Percentiles rank a stretch among this genome's conserved stretches.
These are phyloP conservation scores for Danaus plexippus DNA, from an alignment of 1,140 invertebrate species.

Conservation along the genomic window DNA sequence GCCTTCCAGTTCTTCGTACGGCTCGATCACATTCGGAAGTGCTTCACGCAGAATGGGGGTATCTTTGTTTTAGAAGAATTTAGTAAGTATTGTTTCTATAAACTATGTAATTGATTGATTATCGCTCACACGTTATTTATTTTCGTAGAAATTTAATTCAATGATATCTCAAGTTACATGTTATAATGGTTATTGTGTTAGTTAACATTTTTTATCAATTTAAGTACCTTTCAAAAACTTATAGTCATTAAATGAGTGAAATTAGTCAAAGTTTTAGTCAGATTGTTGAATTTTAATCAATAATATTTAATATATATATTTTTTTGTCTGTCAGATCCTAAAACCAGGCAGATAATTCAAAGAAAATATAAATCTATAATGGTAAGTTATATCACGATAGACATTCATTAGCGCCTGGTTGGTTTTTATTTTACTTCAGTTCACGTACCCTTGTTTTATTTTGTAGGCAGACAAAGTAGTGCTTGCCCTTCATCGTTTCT, in stretches of 20 bases:
- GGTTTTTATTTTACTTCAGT: constrained; percentile 34
- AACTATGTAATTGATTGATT: too few relatives aligned
- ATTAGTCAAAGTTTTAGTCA: too few relatives aligned
- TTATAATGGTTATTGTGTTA: too few relatives aligned
- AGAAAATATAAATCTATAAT: constrained; percentile 98
- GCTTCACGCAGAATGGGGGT: constrained; percentile 98
- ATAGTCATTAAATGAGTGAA: too few relatives aligned
- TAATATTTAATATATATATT: constrained; percentile 9
- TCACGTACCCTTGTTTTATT: constrained; percentile 46
- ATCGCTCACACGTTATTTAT: too few relatives aligned
- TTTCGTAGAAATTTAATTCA: too few relatives aligned
- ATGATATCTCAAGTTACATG: too few relatives aligned
- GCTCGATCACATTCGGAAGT: constrained; percentile 98
- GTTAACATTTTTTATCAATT: too few relatives aligned
- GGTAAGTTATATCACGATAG: constrained; percentile 78
- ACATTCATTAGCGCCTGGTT: constrained; percentile 14
- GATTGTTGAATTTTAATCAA: too few relatives aligned
- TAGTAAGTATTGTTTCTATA: constrained; percentile 80
- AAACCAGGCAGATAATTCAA: constrained; percentile 95
- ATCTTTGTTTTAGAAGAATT: constrained; percentile 99
- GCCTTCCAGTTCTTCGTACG: constrained; percentile 98
- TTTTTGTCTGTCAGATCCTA: constrained; percentile 88
- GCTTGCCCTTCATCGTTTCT: constrained; percentile 67
- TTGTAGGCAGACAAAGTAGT: constrained; percentile 71
- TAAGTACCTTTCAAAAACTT: too few relatives aligned